Base-by-base conservation (phyloP, 1,140 invertebrate genomes). In the Drosophila persimilis region DNA sequence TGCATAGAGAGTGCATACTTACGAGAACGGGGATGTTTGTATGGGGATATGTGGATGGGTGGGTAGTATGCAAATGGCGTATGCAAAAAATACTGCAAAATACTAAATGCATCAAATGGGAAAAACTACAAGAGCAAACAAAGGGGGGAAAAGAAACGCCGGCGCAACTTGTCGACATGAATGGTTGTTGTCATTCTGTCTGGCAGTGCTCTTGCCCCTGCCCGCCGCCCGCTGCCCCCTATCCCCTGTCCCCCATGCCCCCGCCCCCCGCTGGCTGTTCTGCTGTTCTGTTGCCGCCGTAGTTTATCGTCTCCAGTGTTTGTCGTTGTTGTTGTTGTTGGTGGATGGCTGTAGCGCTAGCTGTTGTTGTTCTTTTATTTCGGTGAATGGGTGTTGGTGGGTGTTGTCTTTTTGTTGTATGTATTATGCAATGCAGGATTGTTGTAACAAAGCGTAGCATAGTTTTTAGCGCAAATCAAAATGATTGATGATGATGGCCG, bases 391-490 rank as follows among this genome's bases (percentile, higher is more conserved):
- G 3, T 53, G 15, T 61, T 13, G 3, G 44, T 70, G 8, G 29
- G 35, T 79, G 76, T 41, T 79, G 76, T 41, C 35, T 39, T 39
- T 39, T 39, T 56, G 59, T 47, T 59, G 55, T 43, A 41, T 76
- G 74, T 62, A 43, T 60, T 58, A 48, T 70, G 48, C 46, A 58
- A 60, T 80, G 76, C 64, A 20, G 58, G 24, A 57, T 45, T 63
- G 51, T 67, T 57, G 75, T 56, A 54, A 73, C 65, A 59, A 76
- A 81, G 74, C 66, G 67, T 69, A 73, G 73, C 80, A 83, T 74
- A 77, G 81, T 85, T 85, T 85, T 85, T 86, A 86, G 81, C 81
- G 81, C 81, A 85, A 85, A 85, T 85, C 81, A 85, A 85, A 85
- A 85, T 85, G 81, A 85, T 85, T 85, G 81, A 85, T 85, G 81